Evolutionary conservation across 2,113 vertebrate genomes (phyloP), one percentile per base, ranked within the genome.

Genomic region (Lates calcarifer): DNA sequence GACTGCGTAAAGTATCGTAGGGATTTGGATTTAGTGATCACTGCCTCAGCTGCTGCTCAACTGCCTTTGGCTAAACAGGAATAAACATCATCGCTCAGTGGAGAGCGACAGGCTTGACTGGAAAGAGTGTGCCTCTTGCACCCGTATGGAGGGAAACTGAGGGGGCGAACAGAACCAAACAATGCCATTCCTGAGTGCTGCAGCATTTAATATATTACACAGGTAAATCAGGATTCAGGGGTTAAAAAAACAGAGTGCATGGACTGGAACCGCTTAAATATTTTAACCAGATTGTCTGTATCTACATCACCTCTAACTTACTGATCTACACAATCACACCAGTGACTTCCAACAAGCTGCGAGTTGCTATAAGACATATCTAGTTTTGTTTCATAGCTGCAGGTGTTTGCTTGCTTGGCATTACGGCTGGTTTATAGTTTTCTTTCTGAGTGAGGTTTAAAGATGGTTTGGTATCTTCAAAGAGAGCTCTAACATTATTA

Each of bases 21-120:
- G 82, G 83, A 81, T 91, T 90, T 70, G 74, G 86, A 77, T 89
- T 87, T 64, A 86, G 80, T 45, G 89, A 90, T 84, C 73, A 60
- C 77, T 57, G 81, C 69, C 75, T 90, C 79, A 17, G 81, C 88
- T 73, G 83, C 79, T 72, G 77, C 89, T 84, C 68, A 61, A 84
- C 67, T 35, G 82, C 91, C 82, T 87, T 81, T 53, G 84, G 92
- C 86, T 83, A 86, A 87, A 87, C 60, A 22, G 68, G 83, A 89
- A 62, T 74, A 82, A 88, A 88, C 84, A 79, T 74, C 81, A 78
- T 84, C 55, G 63, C 79, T 92, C 84, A 88, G 82, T 22, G 9
- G 63, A 77, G 79, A 77, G 66, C 69, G 9, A 60, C 60, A 65
- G 82, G 37, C 81, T 62, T 17, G 63, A 79, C 70, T 82, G 79